Base-by-base conservation (phyloP, 2,888 invertebrate genomes). In the Bimastos eiseni region DNA sequence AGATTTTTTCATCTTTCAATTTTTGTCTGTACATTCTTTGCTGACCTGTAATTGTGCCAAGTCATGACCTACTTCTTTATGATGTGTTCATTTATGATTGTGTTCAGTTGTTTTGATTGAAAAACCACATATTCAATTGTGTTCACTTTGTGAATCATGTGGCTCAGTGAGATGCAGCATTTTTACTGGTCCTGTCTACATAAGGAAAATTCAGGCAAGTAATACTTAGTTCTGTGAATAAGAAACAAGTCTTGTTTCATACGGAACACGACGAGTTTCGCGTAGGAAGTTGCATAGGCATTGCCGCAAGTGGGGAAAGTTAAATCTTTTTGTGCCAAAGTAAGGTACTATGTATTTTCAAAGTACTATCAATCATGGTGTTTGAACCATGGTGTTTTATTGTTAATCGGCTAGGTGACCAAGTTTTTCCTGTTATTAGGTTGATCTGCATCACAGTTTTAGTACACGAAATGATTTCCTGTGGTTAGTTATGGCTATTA, bases 61-160 rank as follows among this genome's bases (percentile, higher is more conserved):
- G 70, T 70, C 70, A 70, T 70, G 70, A 70, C 70, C 70, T 70
- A n/a, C 70, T 70, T n/a, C 30, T 70, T 70, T n/a, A 70, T n/a
- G 70, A 70, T 70, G 70, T 70, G 70, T 70, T 70, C 70, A 70
- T 70, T 70, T 70, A n/a, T n/a, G n/a, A 70, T 70, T 70, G 70
- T 70, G 70, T 70, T 70, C 70, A 70, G 70, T 70, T 70, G 70
- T 70, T 70, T 70, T 70, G 70, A 70, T n/a, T 70, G n/a, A 70
- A 70, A 49, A 70, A 70, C 11, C 70, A 70, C n/a, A 70, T 55
- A 55, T 70, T 70, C n/a, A n/a, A 8, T 70, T 70, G 70, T 70
- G 70, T 70, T 70, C 70, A n/a, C 70, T 70, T 70, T 30, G 70
- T n/a, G 70, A n/a, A 70, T 30, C 70, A 70, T 70, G 70, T n/a